Evolutionary conservation across 2,797 vertebrate species (phyloP).

Genomic region (Myiotriccus ornatus): DNA sequence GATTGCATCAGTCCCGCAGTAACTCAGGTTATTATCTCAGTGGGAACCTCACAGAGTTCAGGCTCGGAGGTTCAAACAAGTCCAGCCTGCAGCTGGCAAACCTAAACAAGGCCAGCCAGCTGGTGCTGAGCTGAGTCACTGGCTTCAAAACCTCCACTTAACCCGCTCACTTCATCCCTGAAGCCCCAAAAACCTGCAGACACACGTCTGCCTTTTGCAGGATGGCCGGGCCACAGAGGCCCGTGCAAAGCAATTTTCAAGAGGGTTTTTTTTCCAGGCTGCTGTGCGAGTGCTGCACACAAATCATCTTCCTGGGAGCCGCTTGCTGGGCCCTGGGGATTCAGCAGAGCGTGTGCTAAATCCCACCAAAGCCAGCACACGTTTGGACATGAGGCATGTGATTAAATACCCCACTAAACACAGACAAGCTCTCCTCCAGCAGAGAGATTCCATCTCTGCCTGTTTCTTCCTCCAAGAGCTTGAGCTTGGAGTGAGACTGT

Average conservation of each 20-base stretch:
- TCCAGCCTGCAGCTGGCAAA: conserved; percentile 53
- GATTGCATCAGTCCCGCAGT: background rate
- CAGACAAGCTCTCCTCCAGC: background rate
- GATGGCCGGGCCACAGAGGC: background rate
- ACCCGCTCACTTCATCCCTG: background rate
- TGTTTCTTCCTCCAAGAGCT: background rate
- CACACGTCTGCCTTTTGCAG: background rate
- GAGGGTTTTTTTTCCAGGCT: background rate
- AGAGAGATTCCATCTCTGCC: background rate
- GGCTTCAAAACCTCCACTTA: background rate
- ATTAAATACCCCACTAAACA: background rate
- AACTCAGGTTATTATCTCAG: conserved; percentile 7
- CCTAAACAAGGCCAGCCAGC: conserved; percentile 33
- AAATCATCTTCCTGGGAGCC: background rate
- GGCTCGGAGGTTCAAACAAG: background rate
- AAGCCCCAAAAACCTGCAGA: background rate
- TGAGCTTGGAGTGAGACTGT: background rate
- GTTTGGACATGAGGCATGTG: too few species aligned
- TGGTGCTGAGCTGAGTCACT: conserved; percentile 14
- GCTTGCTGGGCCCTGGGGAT: background rate
- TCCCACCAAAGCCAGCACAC: background rate
- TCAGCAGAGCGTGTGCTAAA: background rate
- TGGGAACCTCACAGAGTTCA: conserved; percentile 3
- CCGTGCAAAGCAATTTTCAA: conserved; percentile 2
- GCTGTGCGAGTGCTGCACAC: background rate